These are phyloP conservation scores for Nannoperca australis DNA, from an alignment of 2,797 vertebrate genomes.

Conservation along the genomic window DNA sequence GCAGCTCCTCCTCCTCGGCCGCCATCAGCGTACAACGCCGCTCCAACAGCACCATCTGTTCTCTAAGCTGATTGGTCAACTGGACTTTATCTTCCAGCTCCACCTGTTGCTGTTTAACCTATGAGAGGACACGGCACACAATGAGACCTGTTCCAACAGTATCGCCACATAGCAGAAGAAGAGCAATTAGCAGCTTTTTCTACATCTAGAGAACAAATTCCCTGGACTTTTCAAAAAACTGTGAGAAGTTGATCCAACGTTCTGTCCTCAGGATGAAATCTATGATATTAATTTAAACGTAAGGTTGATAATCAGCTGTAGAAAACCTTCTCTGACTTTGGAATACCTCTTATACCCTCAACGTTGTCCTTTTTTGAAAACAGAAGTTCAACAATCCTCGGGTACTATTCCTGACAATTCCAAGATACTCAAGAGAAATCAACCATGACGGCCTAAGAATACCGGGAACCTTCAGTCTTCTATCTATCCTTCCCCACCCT, in stretches of 20 bases:
- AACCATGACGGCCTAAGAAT: neutral
- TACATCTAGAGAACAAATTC: no score
- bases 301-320: no score
- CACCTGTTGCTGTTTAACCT: conserved; percentile 88
- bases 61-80: conserved; percentile 87
- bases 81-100: conserved; percentile 89
- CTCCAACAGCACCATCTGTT: conserved; percentile 89
- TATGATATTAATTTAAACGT: no score
- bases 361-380: neutral
- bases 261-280: no score
- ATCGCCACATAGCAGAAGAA: no score
- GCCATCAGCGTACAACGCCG: conserved; percentile 87
- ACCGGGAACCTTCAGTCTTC: neutral
- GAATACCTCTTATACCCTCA: neutral
- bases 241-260: no score
- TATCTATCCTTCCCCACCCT: neutral
- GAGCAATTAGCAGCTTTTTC: neutral
- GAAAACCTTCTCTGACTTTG: neutral
- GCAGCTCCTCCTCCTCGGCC: conserved; percentile 90
- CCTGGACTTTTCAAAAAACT: no score
- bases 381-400: neutral
- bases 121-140: neutral
- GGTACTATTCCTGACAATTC: no score
- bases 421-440: neutral
- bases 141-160: neutral